Evolutionary conservation across 2,797 vertebrate genomes (phyloP), one percentile per base, ranked within the genome.

Genomic region (Falco peregrinus): DNA sequence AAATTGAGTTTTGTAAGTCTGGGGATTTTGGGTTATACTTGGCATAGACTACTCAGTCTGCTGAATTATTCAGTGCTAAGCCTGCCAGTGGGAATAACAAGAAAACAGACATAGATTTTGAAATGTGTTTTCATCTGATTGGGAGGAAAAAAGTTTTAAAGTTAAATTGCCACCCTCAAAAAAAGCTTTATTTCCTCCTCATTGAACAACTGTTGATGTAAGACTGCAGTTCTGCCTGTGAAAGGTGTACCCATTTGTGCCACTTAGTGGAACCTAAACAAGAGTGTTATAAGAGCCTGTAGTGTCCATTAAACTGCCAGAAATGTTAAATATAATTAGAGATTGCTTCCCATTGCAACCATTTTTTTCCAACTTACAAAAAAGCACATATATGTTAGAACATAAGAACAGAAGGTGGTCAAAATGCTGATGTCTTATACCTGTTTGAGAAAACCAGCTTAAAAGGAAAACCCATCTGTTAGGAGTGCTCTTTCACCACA

Each of bases 21-120:
- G 61, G 82, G 73, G 91, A 96, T 92, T 96, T 97, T 47, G 90
- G 93, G 85, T 97, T 95, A 82, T 95, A 94, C 81, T 97, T 86
- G 76, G 94, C 60, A 50, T 54, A 86, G 70, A 74, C 76, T 89
- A 89, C 39, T 90, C 78, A 68, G 68, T 87, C 87, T 89, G 84
- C 82, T 97, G 89, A 97, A 97, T 98, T 97, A 96, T 97, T 97
- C 94, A 97, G 53, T 91, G 60, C 29, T 91, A 91, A 87, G 64
- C 13, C 73, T 89, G 70, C 77, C 70, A 86, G 37, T 92, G 92
- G 97, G 95, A 95, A 91, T 87, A 78, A 92, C 31, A 96, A 84
- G 80, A 93, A 91, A 97, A 96, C 91, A 83, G 73, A 92, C 60
- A 83, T 70, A 51, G 86, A 86, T 92, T 92, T 93, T 77, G 80